Evolutionary conservation across 2,113 vertebrate genomes (phyloP).

Genomic region (Cynopterus brachyotis): DNA sequence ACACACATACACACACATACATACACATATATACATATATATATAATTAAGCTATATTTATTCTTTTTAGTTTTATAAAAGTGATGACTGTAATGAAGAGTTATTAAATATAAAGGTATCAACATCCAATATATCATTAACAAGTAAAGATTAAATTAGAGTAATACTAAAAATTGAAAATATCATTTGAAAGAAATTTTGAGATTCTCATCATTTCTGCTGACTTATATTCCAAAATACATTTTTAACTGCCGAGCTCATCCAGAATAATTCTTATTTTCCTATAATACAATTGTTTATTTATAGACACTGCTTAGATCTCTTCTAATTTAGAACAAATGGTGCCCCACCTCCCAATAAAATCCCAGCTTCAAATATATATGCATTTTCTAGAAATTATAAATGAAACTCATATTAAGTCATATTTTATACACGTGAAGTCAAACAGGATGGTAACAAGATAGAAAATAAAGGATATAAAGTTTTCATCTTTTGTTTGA

Average conservation of each 20-base stretch:
- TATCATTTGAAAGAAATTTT: background rate
- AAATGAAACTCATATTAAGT: background rate
- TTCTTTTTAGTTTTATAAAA: background rate
- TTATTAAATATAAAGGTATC: background rate
- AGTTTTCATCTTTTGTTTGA: slow-evolving; percentile 25
- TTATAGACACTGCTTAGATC: background rate
- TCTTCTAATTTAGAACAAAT: background rate
- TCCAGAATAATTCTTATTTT: background rate
- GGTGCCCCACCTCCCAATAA: background rate
- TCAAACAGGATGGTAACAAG: slow-evolving; percentile 1
- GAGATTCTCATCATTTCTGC: background rate
- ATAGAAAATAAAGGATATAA: slow-evolving; percentile 46
- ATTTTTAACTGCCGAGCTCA: background rate
- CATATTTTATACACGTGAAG: background rate
- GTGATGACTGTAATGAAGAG: background rate
- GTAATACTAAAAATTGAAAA: background rate
- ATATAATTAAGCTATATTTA: background rate
- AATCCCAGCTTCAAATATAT: background rate
- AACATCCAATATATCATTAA: background rate
- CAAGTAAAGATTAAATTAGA: background rate
- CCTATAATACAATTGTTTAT: background rate
- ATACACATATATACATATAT: background rate
- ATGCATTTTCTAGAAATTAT: background rate
- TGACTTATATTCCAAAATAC: background rate
- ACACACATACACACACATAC: background rate